phyloP scores from a whole-genome alignment of 2,888 invertebrate species.

The Rhaphigaster nebulosa region DNA sequence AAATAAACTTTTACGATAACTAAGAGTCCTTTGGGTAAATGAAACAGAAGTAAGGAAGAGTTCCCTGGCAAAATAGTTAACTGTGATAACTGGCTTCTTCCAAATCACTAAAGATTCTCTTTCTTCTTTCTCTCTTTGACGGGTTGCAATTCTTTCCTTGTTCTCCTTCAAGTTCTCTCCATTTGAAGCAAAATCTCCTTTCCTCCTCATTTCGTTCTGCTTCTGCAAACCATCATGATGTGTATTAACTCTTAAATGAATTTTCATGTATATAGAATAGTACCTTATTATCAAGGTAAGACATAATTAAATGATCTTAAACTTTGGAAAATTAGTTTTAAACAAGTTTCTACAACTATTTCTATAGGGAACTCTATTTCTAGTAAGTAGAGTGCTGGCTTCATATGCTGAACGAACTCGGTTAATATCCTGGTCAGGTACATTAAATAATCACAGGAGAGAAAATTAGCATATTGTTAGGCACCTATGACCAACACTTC shows the following conservation, averaged over 20 bases:
- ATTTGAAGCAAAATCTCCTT: slow-evolving; percentile 61
- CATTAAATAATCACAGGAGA: not conserved
- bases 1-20: slow-evolving; percentile 59
- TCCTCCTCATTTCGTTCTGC: slow-evolving; percentile 63
- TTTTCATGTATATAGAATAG: slow-evolving; percentile 15
- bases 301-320: not conserved
- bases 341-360: not conserved
- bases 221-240: slow-evolving; percentile 62
- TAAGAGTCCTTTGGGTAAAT: slow-evolving; percentile 43
- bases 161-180: slow-evolving; percentile 60
- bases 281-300: slow-evolving; percentile 18
- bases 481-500: not conserved
- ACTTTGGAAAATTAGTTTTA: not conserved
- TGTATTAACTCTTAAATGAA: slow-evolving; percentile 49
- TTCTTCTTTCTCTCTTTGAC: slow-evolving; percentile 60
- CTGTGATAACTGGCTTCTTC: slow-evolving; percentile 83
- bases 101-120: slow-evolving; percentile 77
- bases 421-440: not conserved
- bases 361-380: not conserved
- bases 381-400: not conserved
- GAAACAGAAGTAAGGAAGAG: slow-evolving; percentile 73
- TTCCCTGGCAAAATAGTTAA: slow-evolving; percentile 86
- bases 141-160: slow-evolving; percentile 17
- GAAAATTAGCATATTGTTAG: not conserved
- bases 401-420: not conserved